phyloP scores from a whole-genome alignment of 2,113 vertebrate genomes.

The Atractosteus spatula region DNA sequence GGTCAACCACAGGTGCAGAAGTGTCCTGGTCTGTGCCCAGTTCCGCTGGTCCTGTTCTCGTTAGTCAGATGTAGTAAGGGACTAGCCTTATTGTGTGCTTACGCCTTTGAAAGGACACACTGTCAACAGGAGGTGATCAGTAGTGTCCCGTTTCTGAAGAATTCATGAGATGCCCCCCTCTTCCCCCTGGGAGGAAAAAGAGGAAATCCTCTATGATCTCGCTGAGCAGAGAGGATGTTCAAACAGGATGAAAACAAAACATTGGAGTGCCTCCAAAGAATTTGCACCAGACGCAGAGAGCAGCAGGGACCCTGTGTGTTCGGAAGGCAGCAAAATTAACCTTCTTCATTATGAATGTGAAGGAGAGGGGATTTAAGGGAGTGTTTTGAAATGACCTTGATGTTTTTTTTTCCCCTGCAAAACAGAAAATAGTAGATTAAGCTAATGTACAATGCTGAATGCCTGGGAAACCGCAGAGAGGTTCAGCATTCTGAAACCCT shows the following conservation, averaged over 20 bases:
- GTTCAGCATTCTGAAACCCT: background rate
- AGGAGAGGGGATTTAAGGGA: background rate
- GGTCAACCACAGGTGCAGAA: too few relatives aligned
- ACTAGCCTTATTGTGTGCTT: too few relatives aligned
- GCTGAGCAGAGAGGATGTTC: background rate
- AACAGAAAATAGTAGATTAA: too few relatives aligned
- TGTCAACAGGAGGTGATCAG: too few relatives aligned
- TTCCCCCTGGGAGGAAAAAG: background rate
- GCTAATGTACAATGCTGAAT: too few relatives aligned
- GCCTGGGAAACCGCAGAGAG: background rate
- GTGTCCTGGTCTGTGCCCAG: too few relatives aligned
- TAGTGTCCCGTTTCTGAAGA: too few relatives aligned
- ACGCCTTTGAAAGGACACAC: too few relatives aligned
- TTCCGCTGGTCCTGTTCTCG: too few relatives aligned
- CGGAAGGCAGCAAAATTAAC: background rate
- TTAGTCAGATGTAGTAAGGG: too few relatives aligned
- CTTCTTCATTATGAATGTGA: background rate
- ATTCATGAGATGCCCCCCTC: too few relatives aligned
- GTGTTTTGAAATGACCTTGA: background rate
- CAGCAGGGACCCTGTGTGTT: background rate
- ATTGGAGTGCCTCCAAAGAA: background rate
- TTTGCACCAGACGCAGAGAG: background rate
- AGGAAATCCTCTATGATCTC: background rate
- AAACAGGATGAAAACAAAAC: background rate
- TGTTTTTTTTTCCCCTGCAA: background rate